phyloP scores from a whole-genome alignment of 2,888 invertebrate species.

The Lasius fuliginosus region DNA sequence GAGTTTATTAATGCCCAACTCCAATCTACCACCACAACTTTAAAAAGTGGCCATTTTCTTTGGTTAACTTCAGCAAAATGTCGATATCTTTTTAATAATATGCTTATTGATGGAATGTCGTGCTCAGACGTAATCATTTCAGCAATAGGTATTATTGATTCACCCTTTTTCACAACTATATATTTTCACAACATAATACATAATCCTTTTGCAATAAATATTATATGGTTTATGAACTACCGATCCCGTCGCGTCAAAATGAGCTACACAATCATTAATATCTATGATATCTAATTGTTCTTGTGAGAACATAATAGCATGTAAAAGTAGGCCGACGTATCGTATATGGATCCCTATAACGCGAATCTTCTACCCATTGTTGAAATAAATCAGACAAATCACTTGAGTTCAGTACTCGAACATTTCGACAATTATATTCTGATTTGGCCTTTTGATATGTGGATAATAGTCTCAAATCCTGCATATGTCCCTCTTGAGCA shows the following conservation, averaged over 20 bases:
- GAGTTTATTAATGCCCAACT: constrained; percentile 18
- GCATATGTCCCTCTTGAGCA: constrained; percentile 50
- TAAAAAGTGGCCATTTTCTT: constrained; percentile 26
- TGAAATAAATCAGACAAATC: constrained; percentile 55
- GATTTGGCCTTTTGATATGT: constrained; percentile 51
- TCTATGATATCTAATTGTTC: constrained; percentile 22
- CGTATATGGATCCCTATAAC: constrained; percentile 47
- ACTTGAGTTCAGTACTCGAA: constrained; percentile 34
- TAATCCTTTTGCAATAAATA: constrained; percentile 10
- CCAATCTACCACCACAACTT: constrained; percentile 20
- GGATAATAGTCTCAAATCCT: constrained; percentile 43
- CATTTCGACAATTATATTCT: constrained; percentile 44
- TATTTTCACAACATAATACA: constrained; percentile 14
- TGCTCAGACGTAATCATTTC: constrained; percentile 24
- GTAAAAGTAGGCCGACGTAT: constrained; percentile 41
- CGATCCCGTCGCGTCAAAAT: constrained; percentile 16
- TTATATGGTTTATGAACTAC: constrained; percentile 19
- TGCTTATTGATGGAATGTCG: constrained; percentile 17
- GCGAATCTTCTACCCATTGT: constrained; percentile 20
- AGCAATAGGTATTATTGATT: constrained; percentile 25
- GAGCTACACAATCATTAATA: not conserved
- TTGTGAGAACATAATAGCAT: constrained; percentile 17
- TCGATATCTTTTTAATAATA: constrained; percentile 22
- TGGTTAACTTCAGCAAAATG: not conserved
- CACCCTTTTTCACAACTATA: constrained; percentile 8